Evolutionary conservation across 2,113 vertebrate species (phyloP).

Genomic region (Sylvia atricapilla): DNA sequence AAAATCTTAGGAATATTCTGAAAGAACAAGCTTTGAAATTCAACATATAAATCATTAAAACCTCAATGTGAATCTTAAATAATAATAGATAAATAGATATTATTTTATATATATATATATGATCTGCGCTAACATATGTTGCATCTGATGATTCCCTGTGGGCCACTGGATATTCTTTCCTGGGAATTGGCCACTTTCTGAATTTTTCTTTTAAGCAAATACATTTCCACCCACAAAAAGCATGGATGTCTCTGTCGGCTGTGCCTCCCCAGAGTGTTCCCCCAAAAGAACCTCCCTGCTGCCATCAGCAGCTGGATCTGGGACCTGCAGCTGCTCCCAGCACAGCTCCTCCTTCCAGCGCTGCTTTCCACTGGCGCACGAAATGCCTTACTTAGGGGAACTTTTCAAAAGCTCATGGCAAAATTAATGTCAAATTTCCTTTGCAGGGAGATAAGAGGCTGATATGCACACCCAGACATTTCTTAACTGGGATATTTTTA

Average conservation of each 20-base stretch:
- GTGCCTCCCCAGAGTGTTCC: neutral
- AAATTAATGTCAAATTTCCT: neutral
- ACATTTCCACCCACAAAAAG: rapidly evolving
- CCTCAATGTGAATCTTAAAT: neutral
- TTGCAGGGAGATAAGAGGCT: neutral
- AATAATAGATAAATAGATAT: neutral
- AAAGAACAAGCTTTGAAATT: neutral
- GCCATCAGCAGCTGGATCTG: neutral
- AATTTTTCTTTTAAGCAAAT: neutral
- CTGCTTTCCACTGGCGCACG: rapidly evolving
- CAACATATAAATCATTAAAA: neutral
- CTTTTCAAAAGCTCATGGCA: neutral
- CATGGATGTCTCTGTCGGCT: rapidly evolving
- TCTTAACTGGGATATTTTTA: neutral
- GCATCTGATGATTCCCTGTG: neutral
- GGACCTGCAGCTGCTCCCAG: neutral
- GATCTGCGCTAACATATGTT: neutral
- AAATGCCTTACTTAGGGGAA: neutral
- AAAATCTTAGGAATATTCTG: neutral
- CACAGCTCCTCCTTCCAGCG: neutral
- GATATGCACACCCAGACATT: rapidly evolving
- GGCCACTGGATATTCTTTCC: neutral
- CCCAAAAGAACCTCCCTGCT: neutral
- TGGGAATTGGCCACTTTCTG: too few relatives aligned
- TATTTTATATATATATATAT: neutral